These are phyloP conservation scores for Gasterosteus aculeatus DNA, from an alignment of 2,113 vertebrate species.

Conservation along the genomic window DNA sequence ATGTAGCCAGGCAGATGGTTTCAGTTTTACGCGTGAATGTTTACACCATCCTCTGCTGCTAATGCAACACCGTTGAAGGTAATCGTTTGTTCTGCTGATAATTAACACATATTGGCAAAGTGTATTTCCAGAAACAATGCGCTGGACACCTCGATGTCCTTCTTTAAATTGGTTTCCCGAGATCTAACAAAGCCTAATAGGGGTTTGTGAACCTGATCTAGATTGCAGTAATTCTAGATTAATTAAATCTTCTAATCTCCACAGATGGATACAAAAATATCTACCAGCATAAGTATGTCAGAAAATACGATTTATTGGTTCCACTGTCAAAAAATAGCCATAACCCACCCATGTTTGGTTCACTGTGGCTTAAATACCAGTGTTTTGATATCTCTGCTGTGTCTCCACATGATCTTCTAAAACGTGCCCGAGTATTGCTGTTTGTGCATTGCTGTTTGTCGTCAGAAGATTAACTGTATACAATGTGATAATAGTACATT, in stretches of 20 bases:
- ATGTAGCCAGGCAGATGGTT: conserved; percentile 24
- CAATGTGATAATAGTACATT: conserved; percentile 60
- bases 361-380: conserved; percentile 54
- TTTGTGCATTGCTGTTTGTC: conserved; percentile 72
- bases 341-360: conserved; percentile 30
- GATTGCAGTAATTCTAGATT: neutral
- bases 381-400: conserved; percentile 65
- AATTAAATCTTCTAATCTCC: neutral
- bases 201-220: neutral
- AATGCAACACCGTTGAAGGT: neutral
- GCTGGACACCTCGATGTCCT: neutral
- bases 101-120: neutral
- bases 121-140: neutral
- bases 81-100: neutral
- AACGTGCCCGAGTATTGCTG: conserved; percentile 71
- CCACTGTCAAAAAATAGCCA: conserved; percentile 36
- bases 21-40: neutral
- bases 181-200: neutral
- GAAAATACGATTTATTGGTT: conserved; percentile 9
- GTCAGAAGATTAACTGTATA: conserved; percentile 66
- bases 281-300: neutral
- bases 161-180: neutral
- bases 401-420: conserved; percentile 63
- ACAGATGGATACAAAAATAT: conserved; percentile 9
- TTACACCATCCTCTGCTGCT: conserved; percentile 3